Evolutionary conservation across 2,888 invertebrate genomes (phyloP).

Genomic region (Dicyrtomina minuta): DNA sequence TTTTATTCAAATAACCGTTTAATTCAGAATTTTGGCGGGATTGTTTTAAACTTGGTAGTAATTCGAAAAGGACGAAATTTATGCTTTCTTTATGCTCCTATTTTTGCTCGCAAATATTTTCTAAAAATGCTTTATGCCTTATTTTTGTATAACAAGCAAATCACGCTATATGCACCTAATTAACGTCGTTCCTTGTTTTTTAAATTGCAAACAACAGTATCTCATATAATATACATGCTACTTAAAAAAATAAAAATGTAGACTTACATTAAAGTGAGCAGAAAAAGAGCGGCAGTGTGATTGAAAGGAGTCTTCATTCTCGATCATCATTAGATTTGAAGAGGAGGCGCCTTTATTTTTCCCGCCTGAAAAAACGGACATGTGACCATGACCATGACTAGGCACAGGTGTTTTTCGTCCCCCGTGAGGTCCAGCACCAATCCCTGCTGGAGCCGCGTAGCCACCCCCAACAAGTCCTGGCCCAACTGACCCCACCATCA

Average conservation of each 20-base stretch:
- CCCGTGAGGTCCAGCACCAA: constrained; percentile 32
- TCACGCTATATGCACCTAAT: no score
- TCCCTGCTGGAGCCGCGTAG: constrained; percentile 49
- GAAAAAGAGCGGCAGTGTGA: constrained; percentile 66
- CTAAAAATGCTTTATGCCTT: no score
- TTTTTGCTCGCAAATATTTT: no score
- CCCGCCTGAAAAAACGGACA: constrained; percentile 9
- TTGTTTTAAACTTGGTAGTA: no score
- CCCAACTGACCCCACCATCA: neutral
- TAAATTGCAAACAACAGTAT: no score
- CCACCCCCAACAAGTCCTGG: constrained; percentile 45
- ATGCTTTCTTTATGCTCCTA: no score
- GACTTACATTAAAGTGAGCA: constrained; percentile 56
- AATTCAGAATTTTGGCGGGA: no score
- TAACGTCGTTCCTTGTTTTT: no score
- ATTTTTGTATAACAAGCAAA: no score
- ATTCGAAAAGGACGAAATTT: no score
- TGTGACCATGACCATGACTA: constrained; percentile 2
- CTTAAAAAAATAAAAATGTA: neutral
- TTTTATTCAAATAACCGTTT: no score
- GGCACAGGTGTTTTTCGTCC: constrained; percentile 52
- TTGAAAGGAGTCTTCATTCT: constrained; percentile 63
- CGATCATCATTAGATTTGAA: constrained; percentile 44
- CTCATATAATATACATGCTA: no score
- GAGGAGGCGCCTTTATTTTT: constrained; percentile 46